phyloP scores from a whole-genome alignment of 2,113 vertebrate species.

The Seriola quinqueradiata region DNA sequence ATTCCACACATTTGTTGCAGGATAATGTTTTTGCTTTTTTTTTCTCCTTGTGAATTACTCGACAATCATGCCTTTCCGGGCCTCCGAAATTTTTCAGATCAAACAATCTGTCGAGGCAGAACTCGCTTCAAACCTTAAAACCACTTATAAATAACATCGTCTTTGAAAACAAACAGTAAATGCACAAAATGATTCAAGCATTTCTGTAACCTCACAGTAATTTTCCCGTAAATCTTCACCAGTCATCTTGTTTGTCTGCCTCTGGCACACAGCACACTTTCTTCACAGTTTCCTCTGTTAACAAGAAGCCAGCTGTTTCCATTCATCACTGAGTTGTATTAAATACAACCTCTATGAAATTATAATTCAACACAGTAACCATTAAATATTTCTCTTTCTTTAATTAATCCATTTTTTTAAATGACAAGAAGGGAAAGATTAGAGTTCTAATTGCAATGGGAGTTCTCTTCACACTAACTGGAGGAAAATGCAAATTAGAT shows the following conservation, averaged over 20 bases:
- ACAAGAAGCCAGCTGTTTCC: background rate
- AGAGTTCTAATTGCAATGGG: conserved; percentile 28
- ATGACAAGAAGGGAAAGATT: conserved; percentile 27
- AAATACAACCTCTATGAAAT: background rate
- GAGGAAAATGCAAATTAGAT: conserved; percentile 29
- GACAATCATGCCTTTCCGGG: background rate
- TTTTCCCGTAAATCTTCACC: background rate
- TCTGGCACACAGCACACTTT: background rate
- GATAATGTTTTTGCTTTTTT: background rate
- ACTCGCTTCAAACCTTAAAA: background rate
- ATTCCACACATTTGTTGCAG: background rate
- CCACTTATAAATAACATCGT: background rate
- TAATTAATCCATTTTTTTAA: conserved; percentile 1
- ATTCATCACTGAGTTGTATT: conserved; percentile 5
- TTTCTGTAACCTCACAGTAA: background rate
- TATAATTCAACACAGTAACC: background rate
- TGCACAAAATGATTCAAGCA: background rate
- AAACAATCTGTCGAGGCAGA: background rate
- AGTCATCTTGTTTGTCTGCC: background rate
- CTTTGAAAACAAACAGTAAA: background rate
- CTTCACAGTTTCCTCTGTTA: background rate
- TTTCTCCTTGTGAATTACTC: conserved; percentile 1
- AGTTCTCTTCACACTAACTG: conserved; percentile 14
- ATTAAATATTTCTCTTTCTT: conserved; percentile 2
- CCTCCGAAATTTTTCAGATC: background rate